A percentile compares a stretch with the other conserved stretches of the same genome.
Evolutionary conservation across 2,888 invertebrate species (phyloP).

Genomic region (Pristionchus maxplancki): DNA sequence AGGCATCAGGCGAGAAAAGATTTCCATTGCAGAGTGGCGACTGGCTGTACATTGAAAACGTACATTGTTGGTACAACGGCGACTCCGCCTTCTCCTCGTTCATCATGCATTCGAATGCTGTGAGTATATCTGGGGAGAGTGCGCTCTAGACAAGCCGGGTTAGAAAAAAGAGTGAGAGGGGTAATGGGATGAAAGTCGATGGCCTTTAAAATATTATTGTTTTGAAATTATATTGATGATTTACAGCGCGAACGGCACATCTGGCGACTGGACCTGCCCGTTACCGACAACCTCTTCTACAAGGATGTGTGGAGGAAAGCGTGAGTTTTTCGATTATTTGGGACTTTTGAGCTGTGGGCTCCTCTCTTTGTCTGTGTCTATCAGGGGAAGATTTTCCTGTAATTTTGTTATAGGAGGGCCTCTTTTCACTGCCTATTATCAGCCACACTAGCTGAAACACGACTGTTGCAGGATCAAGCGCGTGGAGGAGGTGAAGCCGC

Average conservation of each 20-base stretch:
- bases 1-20: too few relatives aligned
- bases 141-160: too few relatives aligned
- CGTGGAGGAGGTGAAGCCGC: not conserved
- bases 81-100: not conserved
- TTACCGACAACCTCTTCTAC: not conserved
- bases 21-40: not conserved
- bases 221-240: too few relatives aligned
- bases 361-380: too few relatives aligned
- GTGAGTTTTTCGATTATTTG: not conserved
- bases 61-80: not conserved
- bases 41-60: conserved; percentile 26
- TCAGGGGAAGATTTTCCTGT: too few relatives aligned
- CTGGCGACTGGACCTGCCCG: not conserved
- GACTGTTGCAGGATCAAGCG: conserved; percentile 9
- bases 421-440: not conserved
- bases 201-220: too few relatives aligned
- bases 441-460: not conserved
- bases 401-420: too few relatives aligned
- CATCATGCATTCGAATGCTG: not conserved
- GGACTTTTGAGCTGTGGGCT: not conserved
- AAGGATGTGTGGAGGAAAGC: not conserved
- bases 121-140: too few relatives aligned
- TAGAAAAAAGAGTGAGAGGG: too few relatives aligned
- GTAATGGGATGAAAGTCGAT: too few relatives aligned
- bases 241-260: not conserved